Evolutionary conservation across 2,797 vertebrate genomes (phyloP).

Genomic region (Peromyscus aztecus): DNA sequence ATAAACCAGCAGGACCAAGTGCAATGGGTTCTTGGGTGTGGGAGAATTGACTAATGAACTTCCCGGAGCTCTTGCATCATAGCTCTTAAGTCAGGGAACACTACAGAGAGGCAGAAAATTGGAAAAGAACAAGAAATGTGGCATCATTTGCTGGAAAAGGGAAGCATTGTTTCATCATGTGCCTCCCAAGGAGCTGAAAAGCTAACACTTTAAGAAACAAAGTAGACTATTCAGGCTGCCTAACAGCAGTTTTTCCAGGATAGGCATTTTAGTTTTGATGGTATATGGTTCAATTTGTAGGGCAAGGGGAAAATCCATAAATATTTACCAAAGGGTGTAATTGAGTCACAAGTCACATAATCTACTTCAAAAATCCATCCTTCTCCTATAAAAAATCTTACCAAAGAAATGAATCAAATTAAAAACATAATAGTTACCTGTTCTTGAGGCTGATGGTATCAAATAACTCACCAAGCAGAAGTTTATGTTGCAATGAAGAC

Average conservation of each 20-base stretch:
- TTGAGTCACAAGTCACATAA: slow-evolving; percentile 20
- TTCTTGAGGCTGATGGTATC: background rate
- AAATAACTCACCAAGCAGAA: background rate
- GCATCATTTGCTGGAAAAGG: slow-evolving; percentile 65
- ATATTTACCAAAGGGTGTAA: slow-evolving; percentile 59
- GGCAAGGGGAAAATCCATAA: slow-evolving; percentile 23
- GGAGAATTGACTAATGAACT: slow-evolving; percentile 79
- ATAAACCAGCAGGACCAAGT: slow-evolving; percentile 75
- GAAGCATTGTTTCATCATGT: slow-evolving; percentile 57
- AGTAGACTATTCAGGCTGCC: slow-evolving; percentile 62
- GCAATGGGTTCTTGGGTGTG: slow-evolving; percentile 55
- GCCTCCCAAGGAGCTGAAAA: slow-evolving; percentile 71
- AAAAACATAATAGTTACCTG: background rate
- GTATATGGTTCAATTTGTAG: slow-evolving; percentile 63
- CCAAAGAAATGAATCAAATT: background rate
- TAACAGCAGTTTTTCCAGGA: slow-evolving; percentile 41
- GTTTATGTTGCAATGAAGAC: background rate
- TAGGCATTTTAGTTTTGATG: background rate
- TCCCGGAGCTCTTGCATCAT: slow-evolving; percentile 9
- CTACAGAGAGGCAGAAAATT: slow-evolving; percentile 65
- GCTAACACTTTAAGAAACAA: slow-evolving; percentile 67
- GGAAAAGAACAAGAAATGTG: slow-evolving; percentile 75
- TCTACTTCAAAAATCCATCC: background rate
- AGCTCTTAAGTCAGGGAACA: slow-evolving; percentile 15
- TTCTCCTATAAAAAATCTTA: background rate